phyloP scores from a whole-genome alignment of 2,888 invertebrate genomes.

The Labia minor region DNA sequence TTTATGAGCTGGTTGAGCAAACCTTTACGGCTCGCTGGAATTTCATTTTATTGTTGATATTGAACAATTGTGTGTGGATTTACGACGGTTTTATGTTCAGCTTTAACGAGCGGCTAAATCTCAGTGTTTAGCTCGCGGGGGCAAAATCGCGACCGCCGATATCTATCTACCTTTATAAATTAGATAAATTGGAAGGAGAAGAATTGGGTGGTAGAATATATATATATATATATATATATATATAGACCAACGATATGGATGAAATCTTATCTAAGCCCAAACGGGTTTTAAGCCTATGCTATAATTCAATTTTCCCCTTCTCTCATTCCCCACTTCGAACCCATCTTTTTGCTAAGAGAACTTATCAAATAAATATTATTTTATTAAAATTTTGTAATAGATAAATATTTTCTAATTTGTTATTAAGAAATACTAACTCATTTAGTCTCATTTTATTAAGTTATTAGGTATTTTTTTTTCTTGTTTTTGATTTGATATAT shows the following conservation, averaged over 20 bases:
- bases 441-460: too few species aligned
- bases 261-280: neutral
- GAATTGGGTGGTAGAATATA: too few species aligned
- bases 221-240: too few species aligned
- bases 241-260: neutral
- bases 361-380: neutral
- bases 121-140: slow-evolving; percentile 3
- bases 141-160: slow-evolving; percentile 1
- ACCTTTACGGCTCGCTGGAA: neutral
- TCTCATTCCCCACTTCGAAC: too few species aligned
- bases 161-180: slow-evolving; percentile 5
- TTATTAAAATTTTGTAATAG: too few species aligned
- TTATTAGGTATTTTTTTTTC: too few species aligned
- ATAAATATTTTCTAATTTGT: too few species aligned
- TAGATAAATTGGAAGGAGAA: too few species aligned
- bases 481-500: too few species aligned
- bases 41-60: slow-evolving; percentile 13
- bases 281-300: neutral
- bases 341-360: too few species aligned
- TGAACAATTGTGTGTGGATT: slow-evolving; percentile 13
- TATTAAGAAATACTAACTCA: too few species aligned
- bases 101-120: slow-evolving; percentile 5
- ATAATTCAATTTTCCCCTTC: slow-evolving; percentile 3
- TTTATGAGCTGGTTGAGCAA: slow-evolving; percentile 13
- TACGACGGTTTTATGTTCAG: slow-evolving; percentile 3